A percentile compares a stretch with the other conserved stretches of the same genome.
Conservation (phyloP, 2,888 invertebrate genomes). For the Drosophila helvetica region DNA sequence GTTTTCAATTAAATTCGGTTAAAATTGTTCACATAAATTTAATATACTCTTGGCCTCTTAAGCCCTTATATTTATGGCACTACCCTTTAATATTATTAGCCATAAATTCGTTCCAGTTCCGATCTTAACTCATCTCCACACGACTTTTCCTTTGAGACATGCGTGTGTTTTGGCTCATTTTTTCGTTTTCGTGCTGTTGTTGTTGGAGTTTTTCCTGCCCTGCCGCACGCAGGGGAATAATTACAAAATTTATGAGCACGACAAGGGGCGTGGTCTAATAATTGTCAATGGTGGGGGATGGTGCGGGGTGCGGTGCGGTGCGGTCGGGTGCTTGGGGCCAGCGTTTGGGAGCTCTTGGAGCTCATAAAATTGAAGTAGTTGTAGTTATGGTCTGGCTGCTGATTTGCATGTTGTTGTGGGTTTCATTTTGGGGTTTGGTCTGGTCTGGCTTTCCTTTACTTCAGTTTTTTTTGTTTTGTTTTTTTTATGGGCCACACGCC, state of each 20-base stretch:
- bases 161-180: conserved; percentile 36
- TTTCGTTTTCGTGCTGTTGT: conserved; percentile 15
- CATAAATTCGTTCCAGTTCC: conserved; percentile 31
- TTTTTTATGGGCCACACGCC: conserved; percentile 58
- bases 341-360: conserved; percentile 35
- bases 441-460: conserved; percentile 6
- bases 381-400: conserved; percentile 48
- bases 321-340: conserved; percentile 1
- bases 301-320: conserved; percentile 1
- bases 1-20: not conserved
- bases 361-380: conserved; percentile 73
- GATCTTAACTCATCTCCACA: conserved; percentile 42
- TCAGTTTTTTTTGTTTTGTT: conserved; percentile 2
- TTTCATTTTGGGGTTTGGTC: conserved; percentile 41
- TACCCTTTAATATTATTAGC: conserved; percentile 18
- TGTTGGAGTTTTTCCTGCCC: conserved; percentile 33
- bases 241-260: conserved; percentile 77
- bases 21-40: not conserved
- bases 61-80: not conserved
- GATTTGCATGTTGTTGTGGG: conserved; percentile 66
- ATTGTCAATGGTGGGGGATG: conserved; percentile 67
- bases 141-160: conserved; percentile 31
- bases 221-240: conserved; percentile 74
- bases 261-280: conserved; percentile 74
- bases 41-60: not conserved